Conservation (phyloP, 2,888 invertebrate genomes). For the Coenonympha arcania region DNA sequence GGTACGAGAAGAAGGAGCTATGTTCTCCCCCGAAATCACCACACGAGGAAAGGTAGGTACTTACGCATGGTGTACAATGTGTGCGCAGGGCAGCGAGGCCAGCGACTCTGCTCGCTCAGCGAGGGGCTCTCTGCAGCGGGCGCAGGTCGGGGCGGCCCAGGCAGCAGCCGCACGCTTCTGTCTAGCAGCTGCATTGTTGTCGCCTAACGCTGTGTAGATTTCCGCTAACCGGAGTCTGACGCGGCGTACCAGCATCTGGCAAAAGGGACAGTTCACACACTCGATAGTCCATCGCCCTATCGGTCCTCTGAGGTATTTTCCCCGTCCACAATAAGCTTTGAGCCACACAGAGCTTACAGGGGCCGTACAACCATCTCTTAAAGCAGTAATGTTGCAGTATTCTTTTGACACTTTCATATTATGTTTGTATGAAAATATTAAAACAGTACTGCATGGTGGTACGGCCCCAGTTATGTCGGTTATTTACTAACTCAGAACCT, state of each 20-base stretch:
- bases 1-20: neutral
- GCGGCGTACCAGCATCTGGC: constrained; percentile 83
- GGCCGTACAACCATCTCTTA: too few relatives aligned
- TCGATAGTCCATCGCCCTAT: too few relatives aligned
- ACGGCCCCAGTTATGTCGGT: too few relatives aligned
- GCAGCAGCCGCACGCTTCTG: constrained; percentile 84
- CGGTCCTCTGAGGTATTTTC: too few relatives aligned
- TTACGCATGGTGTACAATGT: constrained; percentile 88
- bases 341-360: too few relatives aligned
- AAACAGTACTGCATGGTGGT: too few relatives aligned
- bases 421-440: too few relatives aligned
- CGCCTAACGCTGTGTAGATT: constrained; percentile 87
- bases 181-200: constrained; percentile 83
- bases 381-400: too few relatives aligned
- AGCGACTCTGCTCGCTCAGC: constrained; percentile 71
- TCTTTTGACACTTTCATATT: too few relatives aligned
- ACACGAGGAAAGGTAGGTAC: constrained; percentile 28
- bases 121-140: constrained; percentile 85
- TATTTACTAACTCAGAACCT: too few relatives aligned
- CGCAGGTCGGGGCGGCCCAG: constrained; percentile 81
- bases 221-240: constrained; percentile 84
- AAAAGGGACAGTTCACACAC: too few relatives aligned
- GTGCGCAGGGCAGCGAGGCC: constrained; percentile 88
- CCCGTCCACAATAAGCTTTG: too few relatives aligned
- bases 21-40: neutral